Evolutionary conservation across 2,113 vertebrate genomes (phyloP).

Genomic region (Symphodus melops): DNA sequence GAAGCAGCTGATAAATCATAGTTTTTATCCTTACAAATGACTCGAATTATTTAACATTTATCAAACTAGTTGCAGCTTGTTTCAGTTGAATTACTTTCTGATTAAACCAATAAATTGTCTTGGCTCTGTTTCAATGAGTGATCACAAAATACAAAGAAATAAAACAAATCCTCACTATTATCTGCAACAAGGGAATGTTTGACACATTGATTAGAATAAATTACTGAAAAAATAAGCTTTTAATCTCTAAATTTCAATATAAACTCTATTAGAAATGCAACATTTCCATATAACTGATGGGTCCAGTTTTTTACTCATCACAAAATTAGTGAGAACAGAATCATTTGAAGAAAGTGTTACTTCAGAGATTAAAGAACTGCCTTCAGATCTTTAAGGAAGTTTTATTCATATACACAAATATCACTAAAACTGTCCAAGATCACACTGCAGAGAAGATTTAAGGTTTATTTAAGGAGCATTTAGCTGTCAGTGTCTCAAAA

Average conservation of each 20-base stretch:
- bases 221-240: not conserved
- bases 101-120: not conserved
- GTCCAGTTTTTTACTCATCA: not conserved
- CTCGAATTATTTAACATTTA: not conserved
- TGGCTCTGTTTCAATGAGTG: not conserved
- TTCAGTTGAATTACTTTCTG: not conserved
- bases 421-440: not conserved
- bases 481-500: conserved; percentile 35
- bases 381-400: conserved; percentile 17
- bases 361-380: conserved; percentile 1
- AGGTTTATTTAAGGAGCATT: conserved; percentile 27
- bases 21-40: not conserved
- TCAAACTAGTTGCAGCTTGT: not conserved
- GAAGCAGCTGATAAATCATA: not conserved
- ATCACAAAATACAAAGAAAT: not conserved
- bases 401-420: conserved; percentile 15
- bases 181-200: not conserved
- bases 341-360: conserved; percentile 9
- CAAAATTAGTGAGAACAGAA: not conserved
- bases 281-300: not conserved
- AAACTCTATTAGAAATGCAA: not conserved
- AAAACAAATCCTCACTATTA: not conserved
- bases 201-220: not conserved
- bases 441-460: conserved; percentile 7
- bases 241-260: not conserved